Evolutionary conservation across 1,140 invertebrate genomes (phyloP).

Genomic region (Zaprionus gabonicus): DNA sequence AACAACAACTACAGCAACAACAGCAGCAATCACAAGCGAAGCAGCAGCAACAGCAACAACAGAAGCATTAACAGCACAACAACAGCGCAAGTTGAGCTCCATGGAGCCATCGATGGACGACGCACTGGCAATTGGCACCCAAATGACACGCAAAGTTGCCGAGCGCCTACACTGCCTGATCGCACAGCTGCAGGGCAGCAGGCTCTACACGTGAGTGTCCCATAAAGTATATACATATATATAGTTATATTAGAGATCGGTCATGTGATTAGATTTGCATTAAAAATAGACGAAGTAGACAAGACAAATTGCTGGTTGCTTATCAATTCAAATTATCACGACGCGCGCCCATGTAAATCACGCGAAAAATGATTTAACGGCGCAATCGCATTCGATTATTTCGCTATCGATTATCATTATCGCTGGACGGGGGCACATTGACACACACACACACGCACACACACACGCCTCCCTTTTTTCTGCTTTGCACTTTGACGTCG

Average conservation of each 20-base stretch:
- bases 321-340: conserved; percentile 62
- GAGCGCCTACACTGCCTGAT: conserved; percentile 64
- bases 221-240: too few species aligned
- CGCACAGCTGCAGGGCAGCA: conserved; percentile 67
- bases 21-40: conserved; percentile 21
- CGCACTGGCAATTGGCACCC: conserved; percentile 75
- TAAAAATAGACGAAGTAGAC: neutral
- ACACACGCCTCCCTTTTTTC: conserved; percentile 15
- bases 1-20: conserved; percentile 35
- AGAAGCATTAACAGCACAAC: conserved; percentile 54
- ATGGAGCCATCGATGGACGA: conserved; percentile 79
- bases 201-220: conserved; percentile 72
- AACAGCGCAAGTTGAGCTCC: conserved; percentile 68
- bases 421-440: neutral
- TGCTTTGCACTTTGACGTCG: conserved; percentile 13
- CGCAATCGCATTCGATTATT: conserved; percentile 14
- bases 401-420: too few species aligned
- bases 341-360: conserved; percentile 59
- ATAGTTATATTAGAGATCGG: too few species aligned
- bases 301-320: conserved; percentile 3
- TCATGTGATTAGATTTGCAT: conserved; percentile 48
- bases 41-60: conserved; percentile 16
- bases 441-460: conserved; percentile 4
- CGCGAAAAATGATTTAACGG: conserved; percentile 28
- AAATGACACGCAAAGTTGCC: conserved; percentile 72